Conservation (phyloP, 2,888 invertebrate species). For the Opisthograptis luteolata region DNA sequence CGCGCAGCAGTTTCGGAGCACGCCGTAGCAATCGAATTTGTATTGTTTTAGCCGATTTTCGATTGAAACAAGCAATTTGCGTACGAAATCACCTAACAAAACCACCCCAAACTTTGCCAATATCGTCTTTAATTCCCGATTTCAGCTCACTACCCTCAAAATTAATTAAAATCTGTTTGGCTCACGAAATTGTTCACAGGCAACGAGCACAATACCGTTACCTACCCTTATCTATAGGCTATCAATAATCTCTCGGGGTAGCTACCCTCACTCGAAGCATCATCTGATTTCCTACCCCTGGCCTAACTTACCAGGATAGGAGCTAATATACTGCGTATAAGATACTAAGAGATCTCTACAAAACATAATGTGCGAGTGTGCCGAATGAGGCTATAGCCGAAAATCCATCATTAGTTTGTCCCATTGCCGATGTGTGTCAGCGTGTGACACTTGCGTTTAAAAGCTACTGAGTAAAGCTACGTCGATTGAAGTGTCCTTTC, state of each 20-base stretch:
- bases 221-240: constrained; percentile 19
- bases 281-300: constrained; percentile 16
- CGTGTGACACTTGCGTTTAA: background rate
- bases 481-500: constrained; percentile 17
- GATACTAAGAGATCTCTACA: constrained; percentile 11
- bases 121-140: constrained; percentile 40
- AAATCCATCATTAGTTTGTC: constrained; percentile 22
- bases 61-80: constrained; percentile 22
- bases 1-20: constrained; percentile 40
- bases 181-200: constrained; percentile 28
- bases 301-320: constrained; percentile 18
- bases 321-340: constrained; percentile 3
- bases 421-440: constrained; percentile 26
- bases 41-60: constrained; percentile 22
- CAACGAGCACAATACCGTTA: constrained; percentile 29
- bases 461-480: background rate
- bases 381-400: constrained; percentile 4
- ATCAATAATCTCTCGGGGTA: constrained; percentile 18
- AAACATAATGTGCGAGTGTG: constrained; percentile 5
- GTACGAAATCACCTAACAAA: constrained; percentile 23
- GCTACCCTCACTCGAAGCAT: constrained; percentile 9
- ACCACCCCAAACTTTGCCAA: constrained; percentile 41
- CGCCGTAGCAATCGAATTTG: constrained; percentile 33
- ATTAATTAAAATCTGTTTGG: constrained; percentile 48
- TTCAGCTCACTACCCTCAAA: constrained; percentile 30